Conservation (phyloP, 2,888 invertebrate genomes). For the Hypomecis punctinalis region DNA sequence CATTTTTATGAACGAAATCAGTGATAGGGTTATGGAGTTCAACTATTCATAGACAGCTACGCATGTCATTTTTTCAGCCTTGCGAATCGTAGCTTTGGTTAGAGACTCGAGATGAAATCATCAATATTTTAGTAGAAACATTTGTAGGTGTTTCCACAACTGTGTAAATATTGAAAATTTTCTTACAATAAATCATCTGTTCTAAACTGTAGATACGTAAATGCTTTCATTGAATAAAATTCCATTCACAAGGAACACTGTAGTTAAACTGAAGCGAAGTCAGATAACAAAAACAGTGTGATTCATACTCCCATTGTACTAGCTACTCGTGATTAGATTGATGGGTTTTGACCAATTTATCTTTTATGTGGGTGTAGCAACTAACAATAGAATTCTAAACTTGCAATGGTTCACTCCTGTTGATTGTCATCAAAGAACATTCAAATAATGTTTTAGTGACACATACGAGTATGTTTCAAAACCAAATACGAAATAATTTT, state of each 20-base stretch:
- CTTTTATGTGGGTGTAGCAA: conserved; percentile 3
- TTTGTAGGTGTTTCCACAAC: conserved; percentile 9
- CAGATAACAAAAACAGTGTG: conserved; percentile 20
- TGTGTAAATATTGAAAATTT: conserved; percentile 24
- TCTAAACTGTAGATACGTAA: conserved; percentile 12
- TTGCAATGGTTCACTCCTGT: not conserved
- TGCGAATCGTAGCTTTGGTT: not conserved
- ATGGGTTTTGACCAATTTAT: conserved; percentile 17
- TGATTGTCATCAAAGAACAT: too few species aligned
- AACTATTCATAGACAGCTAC: too few species aligned
- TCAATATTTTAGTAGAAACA: conserved; percentile 1
- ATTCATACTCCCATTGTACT: conserved; percentile 12
- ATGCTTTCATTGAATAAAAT: conserved; percentile 26
- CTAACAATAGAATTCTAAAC: conserved; percentile 1
- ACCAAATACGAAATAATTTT: too few species aligned
- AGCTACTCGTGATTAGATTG: not conserved
- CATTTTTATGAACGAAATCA: too few species aligned
- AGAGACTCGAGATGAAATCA: conserved; percentile 12
- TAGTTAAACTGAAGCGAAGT: conserved; percentile 11
- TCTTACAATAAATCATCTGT: conserved; percentile 11
- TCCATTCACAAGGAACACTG: conserved; percentile 22
- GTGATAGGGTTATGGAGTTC: too few species aligned
- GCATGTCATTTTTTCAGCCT: not conserved
- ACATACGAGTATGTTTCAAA: too few species aligned
- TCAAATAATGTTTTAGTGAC: too few species aligned